These are phyloP conservation scores for Enhydra lutris DNA, from an alignment of 2,113 vertebrate genomes.

Conservation along the genomic window DNA sequence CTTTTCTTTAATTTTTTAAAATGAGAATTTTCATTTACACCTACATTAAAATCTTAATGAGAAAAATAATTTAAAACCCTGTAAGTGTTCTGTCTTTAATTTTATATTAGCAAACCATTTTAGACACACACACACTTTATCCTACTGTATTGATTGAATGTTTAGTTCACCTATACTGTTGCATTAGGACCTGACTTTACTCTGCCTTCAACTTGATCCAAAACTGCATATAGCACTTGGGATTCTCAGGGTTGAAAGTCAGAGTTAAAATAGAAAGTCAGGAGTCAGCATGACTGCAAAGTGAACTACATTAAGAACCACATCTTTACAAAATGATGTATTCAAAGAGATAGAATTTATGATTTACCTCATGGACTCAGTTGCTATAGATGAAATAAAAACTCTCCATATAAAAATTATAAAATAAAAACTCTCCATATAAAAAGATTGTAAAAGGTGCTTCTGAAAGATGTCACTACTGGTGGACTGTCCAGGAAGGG, in stretches of 20 bases:
- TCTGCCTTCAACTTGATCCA: neutral
- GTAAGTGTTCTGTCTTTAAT: slow-evolving; percentile 63
- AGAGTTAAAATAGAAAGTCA: neutral
- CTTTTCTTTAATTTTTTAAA: slow-evolving; percentile 86
- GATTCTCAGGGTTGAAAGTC: neutral
- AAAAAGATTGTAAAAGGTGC: neutral
- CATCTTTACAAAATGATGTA: neutral
- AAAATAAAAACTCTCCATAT: neutral
- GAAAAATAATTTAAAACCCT: slow-evolving; percentile 78
- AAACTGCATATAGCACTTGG: neutral
- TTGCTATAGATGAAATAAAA: neutral
- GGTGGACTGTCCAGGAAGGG: neutral
- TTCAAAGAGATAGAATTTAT: neutral
- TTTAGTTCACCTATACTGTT: neutral
- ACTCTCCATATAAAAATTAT: neutral
- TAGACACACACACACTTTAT: neutral
- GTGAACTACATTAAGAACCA: neutral
- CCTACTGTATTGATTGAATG: neutral
- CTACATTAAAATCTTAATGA: slow-evolving; percentile 84
- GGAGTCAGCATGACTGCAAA: neutral
- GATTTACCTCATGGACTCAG: neutral
- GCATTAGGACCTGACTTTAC: neutral
- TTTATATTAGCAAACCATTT: neutral
- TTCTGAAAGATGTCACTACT: neutral
- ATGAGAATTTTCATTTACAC: slow-evolving; percentile 84